These are phyloP conservation scores for Trissolcus japonicus DNA, from an alignment of 2,888 invertebrate genomes.

Conservation along the genomic window DNA sequence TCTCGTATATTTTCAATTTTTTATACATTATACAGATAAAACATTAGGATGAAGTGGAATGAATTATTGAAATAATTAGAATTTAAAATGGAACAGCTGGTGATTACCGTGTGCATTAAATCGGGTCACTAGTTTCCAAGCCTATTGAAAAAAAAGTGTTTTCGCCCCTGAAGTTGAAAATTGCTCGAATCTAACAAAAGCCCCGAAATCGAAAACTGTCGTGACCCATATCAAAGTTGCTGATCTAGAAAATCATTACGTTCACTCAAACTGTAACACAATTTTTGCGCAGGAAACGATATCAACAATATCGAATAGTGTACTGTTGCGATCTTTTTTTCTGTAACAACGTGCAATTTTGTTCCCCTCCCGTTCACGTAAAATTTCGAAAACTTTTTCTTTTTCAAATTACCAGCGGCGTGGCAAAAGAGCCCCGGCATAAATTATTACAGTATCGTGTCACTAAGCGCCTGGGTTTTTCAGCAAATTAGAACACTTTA, in stretches of 20 bases:
- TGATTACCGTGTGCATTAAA: slow-evolving; percentile 14
- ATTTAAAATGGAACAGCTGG: slow-evolving; percentile 11
- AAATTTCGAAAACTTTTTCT: slow-evolving; percentile 59
- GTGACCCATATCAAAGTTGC: slow-evolving; percentile 43
- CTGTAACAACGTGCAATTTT: slow-evolving; percentile 63
- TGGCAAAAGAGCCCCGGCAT: slow-evolving; percentile 33
- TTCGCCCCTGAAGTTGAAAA: slow-evolving; percentile 22
- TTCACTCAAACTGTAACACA: slow-evolving; percentile 28
- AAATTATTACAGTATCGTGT: slow-evolving; percentile 19
- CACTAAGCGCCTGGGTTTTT: slow-evolving; percentile 14
- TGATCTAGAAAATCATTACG: slow-evolving; percentile 43
- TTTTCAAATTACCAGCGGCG: slow-evolving; percentile 53
- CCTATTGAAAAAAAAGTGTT: slow-evolving; percentile 11
- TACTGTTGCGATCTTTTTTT: slow-evolving; percentile 54
- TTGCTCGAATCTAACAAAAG: slow-evolving; percentile 23
- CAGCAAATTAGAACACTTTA: slow-evolving; percentile 28
- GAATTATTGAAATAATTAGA: not conserved
- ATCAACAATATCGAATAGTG: slow-evolving; percentile 62
- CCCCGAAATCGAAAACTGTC: slow-evolving; percentile 37
- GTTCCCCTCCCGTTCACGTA: slow-evolving; percentile 30
- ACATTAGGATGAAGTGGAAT: not conserved
- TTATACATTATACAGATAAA: too few relatives aligned
- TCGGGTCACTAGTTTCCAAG: slow-evolving; percentile 18
- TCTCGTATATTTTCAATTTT: too few relatives aligned
- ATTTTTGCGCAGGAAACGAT: slow-evolving; percentile 20